These are phyloP conservation scores for Oncorhynchus masou DNA, from an alignment of 2,113 vertebrate species.

Conservation along the genomic window DNA sequence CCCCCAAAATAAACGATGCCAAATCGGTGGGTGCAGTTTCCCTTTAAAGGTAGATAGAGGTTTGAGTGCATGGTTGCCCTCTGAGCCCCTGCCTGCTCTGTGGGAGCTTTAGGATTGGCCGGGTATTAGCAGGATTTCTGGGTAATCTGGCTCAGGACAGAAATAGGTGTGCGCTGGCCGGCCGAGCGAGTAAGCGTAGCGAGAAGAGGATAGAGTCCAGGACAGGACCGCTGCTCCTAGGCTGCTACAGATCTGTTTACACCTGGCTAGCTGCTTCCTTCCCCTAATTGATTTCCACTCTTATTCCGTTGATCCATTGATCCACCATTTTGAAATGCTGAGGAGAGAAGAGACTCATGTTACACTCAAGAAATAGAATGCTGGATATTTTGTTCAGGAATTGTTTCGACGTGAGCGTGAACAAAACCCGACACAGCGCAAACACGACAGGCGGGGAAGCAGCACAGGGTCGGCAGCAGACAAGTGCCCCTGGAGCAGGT, in stretches of 20 bases:
- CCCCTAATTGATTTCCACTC: conserved; percentile 33
- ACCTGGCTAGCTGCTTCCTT: conserved; percentile 1
- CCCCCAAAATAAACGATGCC: too few species aligned
- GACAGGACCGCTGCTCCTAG: not conserved
- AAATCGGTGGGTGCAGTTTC: not conserved
- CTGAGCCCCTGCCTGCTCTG: conserved; percentile 18
- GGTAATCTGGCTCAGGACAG: conserved; percentile 77
- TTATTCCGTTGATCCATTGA: not conserved
- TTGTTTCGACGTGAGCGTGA: too few species aligned
- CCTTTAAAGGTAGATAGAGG: conserved; percentile 9
- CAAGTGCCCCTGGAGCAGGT: too few species aligned
- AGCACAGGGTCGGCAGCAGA: too few species aligned
- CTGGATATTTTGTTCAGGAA: too few species aligned
- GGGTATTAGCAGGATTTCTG: conserved; percentile 69
- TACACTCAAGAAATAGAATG: too few species aligned
- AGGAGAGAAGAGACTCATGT: too few species aligned
- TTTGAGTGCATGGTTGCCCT: conserved; percentile 46
- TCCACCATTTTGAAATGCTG: too few species aligned
- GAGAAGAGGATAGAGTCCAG: not conserved
- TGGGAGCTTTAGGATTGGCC: conserved; percentile 64
- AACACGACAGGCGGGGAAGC: too few species aligned
- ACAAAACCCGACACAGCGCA: too few species aligned
- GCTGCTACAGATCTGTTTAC: conserved; percentile 28
- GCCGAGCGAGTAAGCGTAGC: conserved; percentile 27
- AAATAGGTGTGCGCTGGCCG: conserved; percentile 63